Conservation (phyloP, 2,888 invertebrate genomes). For the Lasius platythorax region DNA sequence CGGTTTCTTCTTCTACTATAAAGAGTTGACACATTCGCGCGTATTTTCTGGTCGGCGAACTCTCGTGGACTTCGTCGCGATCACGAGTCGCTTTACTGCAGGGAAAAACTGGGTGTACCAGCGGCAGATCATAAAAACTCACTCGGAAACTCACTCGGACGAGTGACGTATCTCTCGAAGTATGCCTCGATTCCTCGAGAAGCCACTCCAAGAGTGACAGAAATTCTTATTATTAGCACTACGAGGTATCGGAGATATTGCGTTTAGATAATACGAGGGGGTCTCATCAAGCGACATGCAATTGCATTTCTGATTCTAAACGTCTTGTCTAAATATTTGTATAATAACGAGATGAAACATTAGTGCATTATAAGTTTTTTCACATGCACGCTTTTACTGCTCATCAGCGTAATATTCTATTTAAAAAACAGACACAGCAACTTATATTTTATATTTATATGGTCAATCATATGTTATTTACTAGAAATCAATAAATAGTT, state of each 20-base stretch:
- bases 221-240: constrained; percentile 51
- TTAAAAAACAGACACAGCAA: not conserved
- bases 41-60: constrained; percentile 77
- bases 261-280: not conserved
- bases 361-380: not conserved
- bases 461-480: not conserved
- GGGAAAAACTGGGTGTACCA: constrained; percentile 75
- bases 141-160: constrained; percentile 72
- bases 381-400: not conserved
- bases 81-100: constrained; percentile 32
- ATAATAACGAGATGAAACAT: not conserved
- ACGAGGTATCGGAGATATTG: not conserved
- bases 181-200: constrained; percentile 50
- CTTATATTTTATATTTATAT: not conserved
- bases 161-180: constrained; percentile 66
- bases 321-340: not conserved
- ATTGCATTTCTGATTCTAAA: not conserved
- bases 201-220: constrained; percentile 10
- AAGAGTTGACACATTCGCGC: constrained; percentile 46
- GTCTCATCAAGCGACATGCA: not conserved
- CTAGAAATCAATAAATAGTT: not conserved
- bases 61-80: constrained; percentile 61
- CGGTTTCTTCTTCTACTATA: constrained; percentile 57
- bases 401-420: not conserved
- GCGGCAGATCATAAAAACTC: constrained; percentile 70